Evolutionary conservation across 2,888 invertebrate species (phyloP).

Genomic region (Monochamus alternatus): DNA sequence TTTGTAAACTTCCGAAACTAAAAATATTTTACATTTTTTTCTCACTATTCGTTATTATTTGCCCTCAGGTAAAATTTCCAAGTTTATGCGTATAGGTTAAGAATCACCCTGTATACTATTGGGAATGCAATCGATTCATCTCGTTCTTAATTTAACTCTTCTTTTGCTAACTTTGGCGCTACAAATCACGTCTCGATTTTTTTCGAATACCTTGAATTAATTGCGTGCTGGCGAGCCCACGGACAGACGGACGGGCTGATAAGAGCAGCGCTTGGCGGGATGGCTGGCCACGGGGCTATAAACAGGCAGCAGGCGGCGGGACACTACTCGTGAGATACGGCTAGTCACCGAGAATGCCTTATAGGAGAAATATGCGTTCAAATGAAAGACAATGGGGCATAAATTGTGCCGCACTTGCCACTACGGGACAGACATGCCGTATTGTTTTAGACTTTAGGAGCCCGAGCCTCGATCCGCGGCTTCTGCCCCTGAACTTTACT

Average conservation of each 20-base stretch:
- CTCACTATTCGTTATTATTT: too few species aligned
- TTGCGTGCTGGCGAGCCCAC: conserved; percentile 56
- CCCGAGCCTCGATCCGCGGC: conserved; percentile 24
- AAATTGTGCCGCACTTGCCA: conserved; percentile 66
- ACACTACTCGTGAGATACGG: conserved; percentile 65
- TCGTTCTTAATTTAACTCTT: too few species aligned
- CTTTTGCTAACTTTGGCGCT: too few species aligned
- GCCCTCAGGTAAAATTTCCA: too few species aligned
- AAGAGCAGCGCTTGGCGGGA: conserved; percentile 39
- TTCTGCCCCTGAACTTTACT: conserved; percentile 24
- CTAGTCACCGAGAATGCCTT: conserved; percentile 51
- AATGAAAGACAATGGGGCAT: conserved; percentile 72
- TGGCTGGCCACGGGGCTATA: conserved; percentile 29
- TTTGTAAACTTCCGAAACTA: too few species aligned
- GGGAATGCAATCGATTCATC: too few species aligned
- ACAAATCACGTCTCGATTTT: conserved; percentile 45
- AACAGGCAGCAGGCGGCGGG: conserved; percentile 42
- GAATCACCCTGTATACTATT: too few species aligned
- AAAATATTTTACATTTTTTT: too few species aligned
- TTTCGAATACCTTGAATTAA: conserved; percentile 60
- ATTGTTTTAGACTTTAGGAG: conserved; percentile 58
- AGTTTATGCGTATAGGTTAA: too few species aligned
- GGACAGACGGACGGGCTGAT: conserved; percentile 55
- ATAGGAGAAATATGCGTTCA: conserved; percentile 70
- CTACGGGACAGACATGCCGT: conserved; percentile 58